phyloP scores from a whole-genome alignment of 2,888 invertebrate species.

The Hypena proboscidalis region DNA sequence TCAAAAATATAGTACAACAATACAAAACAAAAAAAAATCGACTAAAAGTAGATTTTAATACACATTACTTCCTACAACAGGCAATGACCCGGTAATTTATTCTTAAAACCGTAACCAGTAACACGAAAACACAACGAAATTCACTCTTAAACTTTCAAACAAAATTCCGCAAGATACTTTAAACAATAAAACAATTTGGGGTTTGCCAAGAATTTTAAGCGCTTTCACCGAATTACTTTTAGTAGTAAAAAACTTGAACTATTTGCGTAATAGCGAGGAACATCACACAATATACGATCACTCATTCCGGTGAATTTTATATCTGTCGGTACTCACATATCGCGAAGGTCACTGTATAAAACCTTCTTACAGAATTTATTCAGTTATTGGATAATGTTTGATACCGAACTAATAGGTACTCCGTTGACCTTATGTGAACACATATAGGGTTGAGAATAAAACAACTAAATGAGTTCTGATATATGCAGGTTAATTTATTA shows the following conservation, averaged over 20 bases:
- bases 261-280: conserved; percentile 11
- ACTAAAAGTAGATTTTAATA: no score
- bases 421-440: no score
- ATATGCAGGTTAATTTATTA: no score
- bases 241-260: conserved; percentile 13
- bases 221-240: conserved; percentile 14
- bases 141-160: conserved; percentile 3
- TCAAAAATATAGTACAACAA: no score
- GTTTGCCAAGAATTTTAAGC: conserved; percentile 13
- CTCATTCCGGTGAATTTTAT: conserved; percentile 36
- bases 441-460: no score
- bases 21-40: no score
- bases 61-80: no score
- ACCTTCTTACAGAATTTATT: conserved; percentile 31
- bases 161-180: conserved; percentile 8
- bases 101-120: not conserved
- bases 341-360: conserved; percentile 38
- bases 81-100: no score
- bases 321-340: conserved; percentile 17
- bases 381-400: conserved; percentile 17
- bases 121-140: not conserved
- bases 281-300: conserved; percentile 30
- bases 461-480: no score
- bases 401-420: no score
- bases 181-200: conserved; percentile 9